These are phyloP conservation scores for Fragum fragum DNA, from an alignment of 2,888 invertebrate genomes.

Conservation along the genomic window DNA sequence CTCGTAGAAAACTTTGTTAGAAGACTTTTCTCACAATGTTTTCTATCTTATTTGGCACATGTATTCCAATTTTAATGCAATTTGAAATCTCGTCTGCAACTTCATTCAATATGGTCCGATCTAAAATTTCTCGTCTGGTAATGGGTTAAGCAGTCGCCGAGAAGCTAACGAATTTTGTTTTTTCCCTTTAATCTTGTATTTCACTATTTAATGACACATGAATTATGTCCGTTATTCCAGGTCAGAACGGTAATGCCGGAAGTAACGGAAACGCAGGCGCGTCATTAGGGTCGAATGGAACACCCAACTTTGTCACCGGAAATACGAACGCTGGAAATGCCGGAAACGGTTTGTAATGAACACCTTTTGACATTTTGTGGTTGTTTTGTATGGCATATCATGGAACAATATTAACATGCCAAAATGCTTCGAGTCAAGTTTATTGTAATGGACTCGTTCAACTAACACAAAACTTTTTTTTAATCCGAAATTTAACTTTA, in stretches of 20 bases:
- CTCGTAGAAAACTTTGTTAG: too few species aligned
- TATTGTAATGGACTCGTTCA: too few species aligned
- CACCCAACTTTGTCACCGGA: slow-evolving; percentile 5
- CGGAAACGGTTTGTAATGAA: slow-evolving; percentile 19
- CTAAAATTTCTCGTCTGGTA: too few species aligned
- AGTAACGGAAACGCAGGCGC: slow-evolving; percentile 26
- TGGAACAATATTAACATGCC: not conserved
- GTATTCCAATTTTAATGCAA: too few species aligned
- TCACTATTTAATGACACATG: not conserved
- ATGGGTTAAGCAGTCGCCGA: not conserved
- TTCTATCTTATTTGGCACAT: too few species aligned
- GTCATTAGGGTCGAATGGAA: not conserved
- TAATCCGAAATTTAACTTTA: too few species aligned
- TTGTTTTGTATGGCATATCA: not conserved
- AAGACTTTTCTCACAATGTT: too few species aligned
- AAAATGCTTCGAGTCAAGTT: too few species aligned
- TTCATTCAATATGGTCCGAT: too few species aligned
- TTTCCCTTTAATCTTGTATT: not conserved
- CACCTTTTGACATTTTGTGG: not conserved
- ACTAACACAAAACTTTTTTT: too few species aligned
- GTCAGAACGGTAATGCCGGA: slow-evolving; percentile 19
- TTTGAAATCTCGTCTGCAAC: too few species aligned
- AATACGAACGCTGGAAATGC: slow-evolving; percentile 6
- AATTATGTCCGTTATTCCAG: not conserved
- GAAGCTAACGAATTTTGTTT: not conserved